Base-by-base conservation (phyloP, 1,140 invertebrate species). In the Limonius californicus region DNA sequence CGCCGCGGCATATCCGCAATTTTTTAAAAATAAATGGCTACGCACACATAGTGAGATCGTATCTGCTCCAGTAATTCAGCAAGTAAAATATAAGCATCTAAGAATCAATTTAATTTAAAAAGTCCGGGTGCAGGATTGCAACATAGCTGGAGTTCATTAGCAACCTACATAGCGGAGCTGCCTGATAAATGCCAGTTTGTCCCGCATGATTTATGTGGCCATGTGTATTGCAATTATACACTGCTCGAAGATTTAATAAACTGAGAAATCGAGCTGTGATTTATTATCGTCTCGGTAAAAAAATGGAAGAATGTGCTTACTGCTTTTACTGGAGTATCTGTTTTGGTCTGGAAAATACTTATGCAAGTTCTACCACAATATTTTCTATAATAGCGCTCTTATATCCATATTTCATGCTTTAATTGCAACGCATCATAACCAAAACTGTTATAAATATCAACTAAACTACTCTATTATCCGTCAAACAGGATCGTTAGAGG, bases 181-280 rank as follows among this genome's bases (percentile, higher is more conserved):
- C 65, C 56, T 60, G 68, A 68, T 68, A 68, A 68, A 65, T 70
- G 66, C 61, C 61, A 60, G 62, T 64, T 64, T 61, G 67, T 66
- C 63, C 27, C 55, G 19, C 58, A 67, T 71, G 71, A 73, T 73
- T 73, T 71, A 73, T 68, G 57, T 61, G 53, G 53, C 68, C 70
- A 69, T 70, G 65, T 73, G 71, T 69, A 69, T 61, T 35, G 68
- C 71, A 73, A 73, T 73, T 73, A 73, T 70, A 67, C 68, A 69
- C 70, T 61, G 63, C 45, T 71, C 64, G 66, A 67, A 72, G 69
- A 72, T 72, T 72, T 72, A 72, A 72, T 72, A 72, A 72, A 72
- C 68, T 70, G 69, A 72, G 70, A 67, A 70, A 72, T 72, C 69
- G 68, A 63, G 65, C 45, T 55, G 64, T 67, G 64, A 72, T 70